phyloP scores from a whole-genome alignment of 1,140 invertebrate genomes.

The Brachionus manjavacas region DNA sequence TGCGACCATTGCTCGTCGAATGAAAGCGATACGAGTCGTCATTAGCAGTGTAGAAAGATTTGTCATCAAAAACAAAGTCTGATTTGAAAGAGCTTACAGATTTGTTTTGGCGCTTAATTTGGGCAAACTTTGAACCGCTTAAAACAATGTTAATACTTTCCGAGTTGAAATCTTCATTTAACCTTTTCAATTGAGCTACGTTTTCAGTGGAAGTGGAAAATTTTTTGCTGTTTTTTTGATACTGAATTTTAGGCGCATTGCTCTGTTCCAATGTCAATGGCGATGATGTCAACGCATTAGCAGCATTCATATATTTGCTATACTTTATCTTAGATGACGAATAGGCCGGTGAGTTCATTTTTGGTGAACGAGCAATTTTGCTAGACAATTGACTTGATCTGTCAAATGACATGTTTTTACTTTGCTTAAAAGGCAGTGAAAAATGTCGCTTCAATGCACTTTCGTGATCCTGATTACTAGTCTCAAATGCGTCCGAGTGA shows the following conservation, averaged over 20 bases:
- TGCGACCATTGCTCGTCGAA: neutral
- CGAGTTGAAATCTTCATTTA: neutral
- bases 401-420: neutral
- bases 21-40: neutral
- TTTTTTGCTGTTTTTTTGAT: slow-evolving; percentile 26
- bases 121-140: slow-evolving; percentile 1
- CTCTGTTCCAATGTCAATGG: neutral
- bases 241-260: neutral
- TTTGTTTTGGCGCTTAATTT: slow-evolving; percentile 24
- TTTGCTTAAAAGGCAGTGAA: slow-evolving; percentile 34
- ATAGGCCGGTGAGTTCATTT: slow-evolving; percentile 27
- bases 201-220: slow-evolving; percentile 18
- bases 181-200: slow-evolving; percentile 5
- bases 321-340: slow-evolving; percentile 27
- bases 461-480: neutral
- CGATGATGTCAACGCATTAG: slow-evolving; percentile 5
- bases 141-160: neutral
- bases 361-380: neutral
- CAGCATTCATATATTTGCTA: neutral
- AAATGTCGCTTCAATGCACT: neutral
- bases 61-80: neutral
- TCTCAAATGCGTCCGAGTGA: neutral
- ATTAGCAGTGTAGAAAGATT: neutral
- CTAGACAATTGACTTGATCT: neutral
- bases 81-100: slow-evolving; percentile 23